phyloP scores from a whole-genome alignment of 2,888 invertebrate species.

The Lissonota sp. region DNA sequence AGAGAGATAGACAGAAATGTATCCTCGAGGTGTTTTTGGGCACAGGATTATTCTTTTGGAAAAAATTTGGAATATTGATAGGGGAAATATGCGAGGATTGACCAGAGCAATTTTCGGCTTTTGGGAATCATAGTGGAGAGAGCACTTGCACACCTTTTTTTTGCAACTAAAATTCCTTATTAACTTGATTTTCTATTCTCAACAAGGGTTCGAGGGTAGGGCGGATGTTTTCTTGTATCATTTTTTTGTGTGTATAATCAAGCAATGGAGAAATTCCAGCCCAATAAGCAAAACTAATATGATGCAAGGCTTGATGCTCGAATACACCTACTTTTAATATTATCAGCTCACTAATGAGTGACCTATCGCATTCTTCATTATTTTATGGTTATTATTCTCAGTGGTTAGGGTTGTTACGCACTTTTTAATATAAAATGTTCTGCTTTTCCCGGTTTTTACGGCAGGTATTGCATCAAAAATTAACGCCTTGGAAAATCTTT shows the following conservation, averaged over 20 bases:
- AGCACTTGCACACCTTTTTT: slow-evolving; percentile 82
- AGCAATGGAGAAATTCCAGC: slow-evolving; percentile 84
- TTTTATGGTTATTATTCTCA: slow-evolving; percentile 38
- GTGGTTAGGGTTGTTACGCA: neutral
- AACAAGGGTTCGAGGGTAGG: neutral
- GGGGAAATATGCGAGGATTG: neutral
- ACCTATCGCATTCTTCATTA: slow-evolving; percentile 82
- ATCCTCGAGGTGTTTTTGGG: neutral
- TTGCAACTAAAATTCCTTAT: slow-evolving; percentile 81
- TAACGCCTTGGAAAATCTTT: too few relatives aligned
- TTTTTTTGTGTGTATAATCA: slow-evolving; percentile 76
- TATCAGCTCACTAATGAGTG: slow-evolving; percentile 82
- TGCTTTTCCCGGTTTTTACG: too few relatives aligned
- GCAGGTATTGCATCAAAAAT: too few relatives aligned
- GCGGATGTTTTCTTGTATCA: slow-evolving; percentile 12
- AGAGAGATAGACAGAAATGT: too few relatives aligned
- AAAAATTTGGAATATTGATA: neutral
- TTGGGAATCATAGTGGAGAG: slow-evolving; percentile 51
- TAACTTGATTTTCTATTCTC: slow-evolving; percentile 48
- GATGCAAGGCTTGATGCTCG: slow-evolving; percentile 84
- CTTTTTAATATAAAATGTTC: too few relatives aligned
- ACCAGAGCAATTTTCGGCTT: neutral
- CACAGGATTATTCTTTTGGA: slow-evolving; percentile 14
- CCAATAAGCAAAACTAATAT: slow-evolving; percentile 84
- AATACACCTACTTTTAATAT: slow-evolving; percentile 81